Evolutionary conservation across 1,140 invertebrate genomes (phyloP).

Genomic region (Drosophila teissieri): DNA sequence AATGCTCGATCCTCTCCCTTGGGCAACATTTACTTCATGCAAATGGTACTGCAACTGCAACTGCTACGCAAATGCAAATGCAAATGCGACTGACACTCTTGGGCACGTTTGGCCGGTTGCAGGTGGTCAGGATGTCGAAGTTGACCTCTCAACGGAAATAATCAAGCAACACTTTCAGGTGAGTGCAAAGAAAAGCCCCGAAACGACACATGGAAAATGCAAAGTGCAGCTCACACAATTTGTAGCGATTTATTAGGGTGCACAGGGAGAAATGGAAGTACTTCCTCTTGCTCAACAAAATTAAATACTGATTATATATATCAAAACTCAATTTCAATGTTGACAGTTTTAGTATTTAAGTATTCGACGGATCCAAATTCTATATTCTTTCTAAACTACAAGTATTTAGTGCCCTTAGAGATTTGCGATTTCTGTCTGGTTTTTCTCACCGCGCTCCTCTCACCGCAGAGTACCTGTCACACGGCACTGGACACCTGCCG

Average conservation of each 20-base stretch:
- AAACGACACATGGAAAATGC: slow-evolving; percentile 34
- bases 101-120: slow-evolving; percentile 72
- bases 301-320: no score
- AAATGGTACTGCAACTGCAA: slow-evolving; percentile 11
- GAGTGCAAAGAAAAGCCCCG: slow-evolving; percentile 53
- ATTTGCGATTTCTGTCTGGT: background rate
- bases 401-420: background rate
- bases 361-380: no score
- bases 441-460: slow-evolving; percentile 19
- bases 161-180: slow-evolving; percentile 85
- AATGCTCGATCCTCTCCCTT: slow-evolving; percentile 17
- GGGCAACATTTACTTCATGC: slow-evolving; percentile 37
- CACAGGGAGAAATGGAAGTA: background rate
- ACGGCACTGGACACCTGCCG: slow-evolving; percentile 90
- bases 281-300: no score
- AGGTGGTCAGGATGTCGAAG: slow-evolving; percentile 84
- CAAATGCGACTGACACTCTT: slow-evolving; percentile 67
- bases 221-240: slow-evolving; percentile 58
- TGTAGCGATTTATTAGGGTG: slow-evolving; percentile 40
- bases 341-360: no score
- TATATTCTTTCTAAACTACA: no score
- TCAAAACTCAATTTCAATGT: no score
- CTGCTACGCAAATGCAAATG: slow-evolving; percentile 11
- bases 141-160: slow-evolving; percentile 84
- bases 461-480: slow-evolving; percentile 89